Conservation (phyloP, 2,113 vertebrate species). For the Bettongia penicillata region DNA sequence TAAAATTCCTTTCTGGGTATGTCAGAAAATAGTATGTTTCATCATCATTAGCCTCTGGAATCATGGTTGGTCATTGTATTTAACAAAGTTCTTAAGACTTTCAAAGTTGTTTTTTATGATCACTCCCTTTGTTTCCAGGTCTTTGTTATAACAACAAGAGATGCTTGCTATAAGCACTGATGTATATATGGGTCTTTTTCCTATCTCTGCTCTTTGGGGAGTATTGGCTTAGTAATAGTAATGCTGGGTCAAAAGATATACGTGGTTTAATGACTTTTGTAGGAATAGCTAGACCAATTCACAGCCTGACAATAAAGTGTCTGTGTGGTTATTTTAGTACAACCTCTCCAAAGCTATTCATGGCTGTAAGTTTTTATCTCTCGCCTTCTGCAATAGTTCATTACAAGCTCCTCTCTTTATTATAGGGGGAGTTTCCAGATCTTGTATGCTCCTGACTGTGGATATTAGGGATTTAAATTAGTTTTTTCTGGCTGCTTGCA, state of each 20-base stretch:
- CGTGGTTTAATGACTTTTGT: not conserved
- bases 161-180: not conserved
- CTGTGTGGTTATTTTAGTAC: not conserved
- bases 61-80: not conserved
- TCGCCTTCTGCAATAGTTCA: not conserved
- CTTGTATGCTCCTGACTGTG: not conserved
- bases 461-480: not conserved
- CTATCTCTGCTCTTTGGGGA: not conserved
- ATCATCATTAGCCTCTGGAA: not conserved
- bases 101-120: not conserved
- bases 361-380: not conserved
- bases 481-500: not conserved
- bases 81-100: not conserved
- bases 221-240: not conserved
- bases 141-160: not conserved
- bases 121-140: not conserved
- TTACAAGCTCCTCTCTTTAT: not conserved
- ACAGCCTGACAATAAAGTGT: not conserved
- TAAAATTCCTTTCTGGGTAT: not conserved
- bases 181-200: not conserved
- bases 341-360: not conserved
- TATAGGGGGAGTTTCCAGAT: not conserved
- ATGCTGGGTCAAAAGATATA: not conserved
- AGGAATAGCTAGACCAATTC: not conserved
- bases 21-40: not conserved